These are phyloP conservation scores for Adelognathus sp. DNA, from an alignment of 2,888 invertebrate genomes.

Conservation along the genomic window DNA sequence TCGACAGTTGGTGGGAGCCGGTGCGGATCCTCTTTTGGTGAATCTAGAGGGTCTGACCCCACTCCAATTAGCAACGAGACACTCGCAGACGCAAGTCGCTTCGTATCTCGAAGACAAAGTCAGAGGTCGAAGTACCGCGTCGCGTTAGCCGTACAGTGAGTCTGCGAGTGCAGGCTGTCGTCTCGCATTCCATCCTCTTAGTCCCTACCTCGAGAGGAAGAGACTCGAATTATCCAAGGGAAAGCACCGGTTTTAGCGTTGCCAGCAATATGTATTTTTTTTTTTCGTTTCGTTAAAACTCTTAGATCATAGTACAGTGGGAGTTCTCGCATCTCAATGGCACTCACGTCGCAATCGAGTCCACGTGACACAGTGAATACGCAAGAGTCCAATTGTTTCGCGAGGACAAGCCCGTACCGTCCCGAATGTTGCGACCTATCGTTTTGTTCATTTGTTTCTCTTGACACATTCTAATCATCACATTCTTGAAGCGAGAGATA, in stretches of 20 bases:
- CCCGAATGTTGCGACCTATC: conserved; percentile 41
- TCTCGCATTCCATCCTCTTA: conserved; percentile 28
- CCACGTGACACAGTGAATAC: background rate
- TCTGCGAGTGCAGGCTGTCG: background rate
- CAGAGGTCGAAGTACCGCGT: conserved; percentile 69
- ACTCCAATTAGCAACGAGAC: conserved; percentile 85
- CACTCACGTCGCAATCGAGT: background rate
- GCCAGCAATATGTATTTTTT: conserved; percentile 45
- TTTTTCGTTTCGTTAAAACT: conserved; percentile 43
- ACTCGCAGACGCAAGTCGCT: conserved; percentile 82
- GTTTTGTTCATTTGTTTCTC: conserved; percentile 21
- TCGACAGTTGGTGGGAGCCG: conserved; percentile 88
- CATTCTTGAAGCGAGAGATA: conserved; percentile 41
- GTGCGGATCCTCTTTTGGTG: conserved; percentile 86
- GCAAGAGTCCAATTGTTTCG: conserved; percentile 23
- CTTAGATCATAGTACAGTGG: conserved; percentile 9
- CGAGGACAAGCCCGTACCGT: conserved; percentile 8
- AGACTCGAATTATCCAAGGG: conserved; percentile 42
- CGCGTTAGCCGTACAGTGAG: conserved; percentile 62
- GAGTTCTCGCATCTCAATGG: background rate
- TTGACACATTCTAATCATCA: conserved; percentile 32
- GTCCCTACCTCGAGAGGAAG: background rate
- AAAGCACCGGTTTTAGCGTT: conserved; percentile 44
- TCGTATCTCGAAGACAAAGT: conserved; percentile 83
- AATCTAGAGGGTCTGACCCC: conserved; percentile 89